Evolutionary conservation across 2,888 invertebrate genomes (phyloP), one percentile per base, ranked within the genome.

Genomic region (Microplitis deprimator): DNA sequence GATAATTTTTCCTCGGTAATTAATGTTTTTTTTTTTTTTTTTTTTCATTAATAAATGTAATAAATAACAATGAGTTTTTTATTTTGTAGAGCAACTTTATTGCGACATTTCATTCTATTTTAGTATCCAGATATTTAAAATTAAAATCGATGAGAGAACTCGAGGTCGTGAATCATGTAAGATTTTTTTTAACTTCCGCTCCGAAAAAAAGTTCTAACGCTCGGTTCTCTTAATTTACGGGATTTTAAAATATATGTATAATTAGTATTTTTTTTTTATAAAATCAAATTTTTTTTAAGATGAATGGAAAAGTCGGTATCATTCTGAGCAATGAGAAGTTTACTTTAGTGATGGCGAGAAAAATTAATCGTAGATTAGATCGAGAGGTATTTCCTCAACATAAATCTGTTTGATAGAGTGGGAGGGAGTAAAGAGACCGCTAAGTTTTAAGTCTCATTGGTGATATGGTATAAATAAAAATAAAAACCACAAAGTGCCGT

Each of bases 91-190:
- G 67, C 39, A 61, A 16, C 29, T 71, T 13, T 39, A 38, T 41
- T 72, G 16, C 17, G 17, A 38, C 39, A 60, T 61, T 71, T 68
- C 16, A 13, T 69, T 69, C 20, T 20, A 50, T 13, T 59, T 69
- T 17, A 50, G 20, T 69, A 8, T 50, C 40, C 50, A 38, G 64
- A 29, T 70, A 75, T 69, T 77, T 73, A 17, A 73, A 77, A 73
- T 73, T 77, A 73, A 73, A 73, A 77, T 77, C 64, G 17, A 73
- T 73, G 67, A 41, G 72, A 72, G 64, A 64, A 29, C 64, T 41
- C 17, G 40, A 62, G 16, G n/a, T 29, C 65, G 17, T 17, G 67
- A n/a, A 68, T 60, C 20, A 6, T 20, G 7, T 40, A 16, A 68
- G 67, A 68, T 29, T 72, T 72, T 68, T 29, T 61, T 61, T 20